These are phyloP conservation scores for Chromis chromis DNA, from an alignment of 2,797 vertebrate species.

Conservation along the genomic window DNA sequence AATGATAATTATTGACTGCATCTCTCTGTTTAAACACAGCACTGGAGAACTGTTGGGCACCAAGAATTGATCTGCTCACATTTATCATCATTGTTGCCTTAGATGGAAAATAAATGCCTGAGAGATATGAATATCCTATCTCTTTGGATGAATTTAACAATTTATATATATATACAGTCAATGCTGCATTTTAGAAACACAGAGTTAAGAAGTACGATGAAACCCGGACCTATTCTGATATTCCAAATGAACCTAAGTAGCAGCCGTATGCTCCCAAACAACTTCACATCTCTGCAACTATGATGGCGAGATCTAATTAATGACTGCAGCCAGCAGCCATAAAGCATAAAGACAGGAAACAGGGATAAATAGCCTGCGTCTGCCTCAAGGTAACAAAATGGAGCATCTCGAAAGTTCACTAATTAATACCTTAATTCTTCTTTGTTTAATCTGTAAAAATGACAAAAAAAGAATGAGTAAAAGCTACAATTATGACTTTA, in stretches of 20 bases:
- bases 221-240: not conserved
- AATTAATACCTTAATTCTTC: not conserved
- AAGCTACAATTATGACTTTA: not conserved
- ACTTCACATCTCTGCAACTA: slow-evolving; percentile 1
- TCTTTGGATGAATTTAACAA: not conserved
- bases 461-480: not conserved
- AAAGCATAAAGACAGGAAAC: not conserved
- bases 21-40: not conserved
- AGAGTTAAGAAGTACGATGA: not conserved
- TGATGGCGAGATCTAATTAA: not conserved
- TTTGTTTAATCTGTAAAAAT: not conserved
- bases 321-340: not conserved
- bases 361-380: not conserved
- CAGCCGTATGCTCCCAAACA: not conserved
- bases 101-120: not conserved
- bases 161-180: no score
- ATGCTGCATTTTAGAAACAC: not conserved
- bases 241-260: not conserved
- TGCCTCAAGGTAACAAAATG: not conserved
- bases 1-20: slow-evolving; percentile 13
- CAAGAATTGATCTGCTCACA: not conserved
- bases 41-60: not conserved
- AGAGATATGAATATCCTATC: not conserved
- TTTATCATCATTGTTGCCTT: not conserved
- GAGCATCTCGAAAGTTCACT: not conserved